Evolutionary conservation across 2,113 vertebrate species (phyloP).

Genomic region (Amazona vittata): DNA sequence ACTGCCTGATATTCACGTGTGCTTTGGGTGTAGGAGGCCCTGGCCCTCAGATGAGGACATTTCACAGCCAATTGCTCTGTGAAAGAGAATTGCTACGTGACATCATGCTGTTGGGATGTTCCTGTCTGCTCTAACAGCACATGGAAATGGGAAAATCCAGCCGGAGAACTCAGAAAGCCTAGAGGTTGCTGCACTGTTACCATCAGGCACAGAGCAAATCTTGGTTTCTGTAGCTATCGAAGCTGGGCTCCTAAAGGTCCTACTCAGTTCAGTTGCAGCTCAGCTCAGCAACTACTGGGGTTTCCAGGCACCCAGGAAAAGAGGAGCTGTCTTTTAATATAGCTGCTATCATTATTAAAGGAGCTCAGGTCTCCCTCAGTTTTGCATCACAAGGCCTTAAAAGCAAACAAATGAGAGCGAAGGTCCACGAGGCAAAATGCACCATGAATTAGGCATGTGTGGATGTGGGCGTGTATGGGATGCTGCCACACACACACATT

Average conservation of each 20-base stretch:
- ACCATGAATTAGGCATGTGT: background rate
- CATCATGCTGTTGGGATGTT: background rate
- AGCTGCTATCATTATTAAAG: background rate
- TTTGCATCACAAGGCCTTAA: background rate
- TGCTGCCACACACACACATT: background rate
- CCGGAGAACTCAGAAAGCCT: background rate
- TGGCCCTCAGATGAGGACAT: background rate
- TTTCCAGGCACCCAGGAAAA: background rate
- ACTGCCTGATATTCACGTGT: background rate
- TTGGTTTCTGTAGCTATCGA: background rate
- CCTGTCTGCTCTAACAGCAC: background rate
- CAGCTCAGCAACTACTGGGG: background rate
- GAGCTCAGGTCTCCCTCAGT: background rate
- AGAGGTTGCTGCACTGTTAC: background rate
- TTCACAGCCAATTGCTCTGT: slow-evolving; percentile 17
- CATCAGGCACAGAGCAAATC: background rate
- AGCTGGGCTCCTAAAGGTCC: background rate
- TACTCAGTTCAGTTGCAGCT: background rate
- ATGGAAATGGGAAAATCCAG: background rate
- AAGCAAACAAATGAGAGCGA: background rate
- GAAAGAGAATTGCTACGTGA: rapidly evolving
- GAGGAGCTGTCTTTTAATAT: background rate
- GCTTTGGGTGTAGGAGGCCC: slow-evolving; percentile 16
- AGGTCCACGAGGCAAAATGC: background rate
- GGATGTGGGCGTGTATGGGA: background rate